Evolutionary conservation across 2,797 vertebrate genomes (phyloP), one percentile per base, ranked within the genome.

Genomic region (Dicrostonyx torquatus): DNA sequence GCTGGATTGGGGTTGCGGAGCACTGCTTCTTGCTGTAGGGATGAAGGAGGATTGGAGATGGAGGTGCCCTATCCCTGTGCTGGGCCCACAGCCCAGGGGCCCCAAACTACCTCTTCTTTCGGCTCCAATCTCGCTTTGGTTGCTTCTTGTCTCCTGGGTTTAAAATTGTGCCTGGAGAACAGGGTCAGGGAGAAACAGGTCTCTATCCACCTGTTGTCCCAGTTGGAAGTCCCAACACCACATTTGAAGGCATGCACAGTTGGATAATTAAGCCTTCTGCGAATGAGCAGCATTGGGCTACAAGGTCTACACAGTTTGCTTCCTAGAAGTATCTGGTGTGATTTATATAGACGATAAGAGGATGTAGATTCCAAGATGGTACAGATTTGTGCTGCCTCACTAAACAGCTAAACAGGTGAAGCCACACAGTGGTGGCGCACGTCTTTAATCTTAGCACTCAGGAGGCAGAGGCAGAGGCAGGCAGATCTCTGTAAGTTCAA

Each of bases 181-280:
- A 24, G 6, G 45, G 26, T 14, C 29, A 82, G 45, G 58, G 60
- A 83, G 22, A 94, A 76, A 85, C 15, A 29, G 4, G 31, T 68
- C 80, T 87, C 60, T 8, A 0, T 34, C n/a, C 14, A 10, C 55
- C 73, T 37, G 34, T 55, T 58, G 43, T 80, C 24, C 20, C 17
- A n/a, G 14, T 10, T 10, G 14, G 43, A 80, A 79, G 50, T 53
- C 29, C 2, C 34, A 26, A 58, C 5, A 18, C 43, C 14, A 9
- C 37, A 58, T 43, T 89, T 93, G 50, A 84, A 91, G 29, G 66
- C 64, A 17, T 84, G 64, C 6, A 73, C n/a, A 66, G 31, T 48
- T 43, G n/a, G 40, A 78, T 62, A 80, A 73, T 79, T 18, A 62
- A 87, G 70, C 11, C 60, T 43, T 70, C 24, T 12, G 34, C 12